Conservation (phyloP, 2,113 vertebrate genomes). For the Reinhardtius hippoglossoides region DNA sequence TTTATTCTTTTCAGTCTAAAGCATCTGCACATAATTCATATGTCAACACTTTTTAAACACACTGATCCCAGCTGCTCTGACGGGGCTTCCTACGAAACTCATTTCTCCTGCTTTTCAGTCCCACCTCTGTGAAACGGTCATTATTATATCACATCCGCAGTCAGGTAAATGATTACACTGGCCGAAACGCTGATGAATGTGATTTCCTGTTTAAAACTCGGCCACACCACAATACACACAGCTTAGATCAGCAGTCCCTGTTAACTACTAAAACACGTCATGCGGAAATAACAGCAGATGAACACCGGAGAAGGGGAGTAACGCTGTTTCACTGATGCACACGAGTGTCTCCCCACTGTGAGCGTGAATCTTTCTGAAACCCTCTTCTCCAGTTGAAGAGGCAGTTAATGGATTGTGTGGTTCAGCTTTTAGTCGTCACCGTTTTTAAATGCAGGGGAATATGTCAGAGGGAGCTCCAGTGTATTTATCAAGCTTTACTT, state of each 20-base stretch:
- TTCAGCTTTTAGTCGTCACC: conserved; percentile 19
- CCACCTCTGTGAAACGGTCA: too few species aligned
- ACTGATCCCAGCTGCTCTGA: too few species aligned
- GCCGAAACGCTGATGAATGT: conserved; percentile 61
- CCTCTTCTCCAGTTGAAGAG: conserved; percentile 29
- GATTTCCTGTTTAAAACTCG: conserved; percentile 39
- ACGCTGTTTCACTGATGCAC: not conserved
- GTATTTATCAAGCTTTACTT: conserved; percentile 11
- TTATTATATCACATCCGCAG: conserved; percentile 28
- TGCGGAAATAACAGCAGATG: not conserved
- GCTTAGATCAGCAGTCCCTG: conserved; percentile 64
- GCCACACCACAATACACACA: conserved; percentile 26
- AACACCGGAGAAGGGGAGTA: not conserved
- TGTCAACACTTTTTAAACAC: too few species aligned
- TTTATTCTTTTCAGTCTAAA: too few species aligned
- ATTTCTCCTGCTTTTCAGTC: too few species aligned
- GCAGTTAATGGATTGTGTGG: conserved; percentile 32
- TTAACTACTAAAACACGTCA: conserved; percentile 14
- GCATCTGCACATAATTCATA: too few species aligned
- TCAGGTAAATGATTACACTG: conserved; percentile 62
- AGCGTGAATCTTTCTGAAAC: conserved; percentile 10
- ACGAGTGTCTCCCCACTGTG: not conserved
- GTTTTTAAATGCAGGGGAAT: conserved; percentile 7
- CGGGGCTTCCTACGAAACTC: too few species aligned
- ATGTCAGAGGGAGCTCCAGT: conserved; percentile 3